Evolutionary conservation across 2,797 vertebrate genomes (phyloP).

Genomic region (Catostomus latipinnis): DNA sequence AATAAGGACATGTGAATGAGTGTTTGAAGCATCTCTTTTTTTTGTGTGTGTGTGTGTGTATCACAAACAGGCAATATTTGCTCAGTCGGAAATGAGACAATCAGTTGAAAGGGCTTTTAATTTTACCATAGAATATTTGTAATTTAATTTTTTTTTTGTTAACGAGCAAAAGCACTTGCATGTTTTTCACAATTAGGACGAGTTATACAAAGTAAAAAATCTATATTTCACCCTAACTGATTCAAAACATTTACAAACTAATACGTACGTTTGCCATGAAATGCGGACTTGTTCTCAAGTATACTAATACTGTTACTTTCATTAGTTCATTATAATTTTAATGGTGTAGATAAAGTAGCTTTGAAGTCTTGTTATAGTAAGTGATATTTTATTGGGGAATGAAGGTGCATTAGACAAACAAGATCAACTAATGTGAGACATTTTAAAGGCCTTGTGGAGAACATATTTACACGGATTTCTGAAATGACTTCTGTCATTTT

Average conservation of each 20-base stretch:
- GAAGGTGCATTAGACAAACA: slow-evolving; percentile 24
- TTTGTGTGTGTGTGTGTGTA: no score
- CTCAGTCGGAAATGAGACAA: slow-evolving; percentile 81
- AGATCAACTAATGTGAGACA: background rate
- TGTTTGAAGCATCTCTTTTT: slow-evolving; percentile 47
- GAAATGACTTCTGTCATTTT: slow-evolving; percentile 12
- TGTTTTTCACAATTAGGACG: background rate
- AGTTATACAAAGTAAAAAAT: slow-evolving; percentile 2
- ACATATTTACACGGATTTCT: slow-evolving; percentile 23
- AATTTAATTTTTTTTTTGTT: background rate
- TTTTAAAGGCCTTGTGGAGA: slow-evolving; percentile 36
- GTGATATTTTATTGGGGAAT: slow-evolving; percentile 16
- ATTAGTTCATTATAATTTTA: slow-evolving; percentile 10
- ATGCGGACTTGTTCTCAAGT: slow-evolving; percentile 13
- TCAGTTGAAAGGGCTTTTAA: slow-evolving; percentile 85
- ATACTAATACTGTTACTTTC: slow-evolving; percentile 22
- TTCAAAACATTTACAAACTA: background rate
- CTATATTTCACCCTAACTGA: background rate
- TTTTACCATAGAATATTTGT: slow-evolving; percentile 55
- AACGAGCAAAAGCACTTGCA: background rate
- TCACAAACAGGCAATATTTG: slow-evolving; percentile 62
- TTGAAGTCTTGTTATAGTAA: slow-evolving; percentile 25
- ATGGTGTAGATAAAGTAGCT: slow-evolving; percentile 30
- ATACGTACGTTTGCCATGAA: background rate
- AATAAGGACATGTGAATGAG: slow-evolving; percentile 48